Conservation (phyloP, 1,140 invertebrate genomes). For the Ceratosolen fusciceps region DNA sequence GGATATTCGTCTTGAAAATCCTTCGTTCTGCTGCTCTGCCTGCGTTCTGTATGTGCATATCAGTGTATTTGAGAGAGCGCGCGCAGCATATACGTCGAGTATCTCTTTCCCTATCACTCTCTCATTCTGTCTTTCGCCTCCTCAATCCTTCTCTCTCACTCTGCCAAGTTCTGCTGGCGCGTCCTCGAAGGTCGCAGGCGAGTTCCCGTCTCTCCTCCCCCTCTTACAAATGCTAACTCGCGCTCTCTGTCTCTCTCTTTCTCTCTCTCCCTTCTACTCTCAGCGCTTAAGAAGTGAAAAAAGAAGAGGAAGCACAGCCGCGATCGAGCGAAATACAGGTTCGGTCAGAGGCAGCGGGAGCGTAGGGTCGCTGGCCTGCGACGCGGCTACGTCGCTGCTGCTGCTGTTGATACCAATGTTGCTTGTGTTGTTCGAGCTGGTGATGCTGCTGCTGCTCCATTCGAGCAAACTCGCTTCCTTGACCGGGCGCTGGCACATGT, state of each 20-base stretch:
- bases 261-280: slow-evolving; percentile 11
- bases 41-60: neutral
- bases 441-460: slow-evolving; percentile 14
- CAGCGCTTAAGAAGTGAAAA: slow-evolving; percentile 33
- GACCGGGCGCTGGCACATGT: slow-evolving; percentile 34
- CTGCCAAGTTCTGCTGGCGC: slow-evolving; percentile 20
- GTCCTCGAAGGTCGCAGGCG: slow-evolving; percentile 51
- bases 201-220: slow-evolving; percentile 17
- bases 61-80: neutral
- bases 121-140: too few relatives aligned
- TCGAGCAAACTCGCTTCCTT: slow-evolving; percentile 14
- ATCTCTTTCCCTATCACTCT: neutral
- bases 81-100: too few relatives aligned
- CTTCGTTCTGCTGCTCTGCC: neutral
- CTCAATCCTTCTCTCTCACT: neutral
- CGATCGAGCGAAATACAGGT: slow-evolving; percentile 54
- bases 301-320: slow-evolving; percentile 35
- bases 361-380: slow-evolving; percentile 57
- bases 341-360: slow-evolving; percentile 53
- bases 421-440: slow-evolving; percentile 20
- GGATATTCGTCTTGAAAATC: slow-evolving; percentile 22
- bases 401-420: slow-evolving; percentile 21
- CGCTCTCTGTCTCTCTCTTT: slow-evolving; percentile 21
- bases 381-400: slow-evolving; percentile 32
- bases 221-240: slow-evolving; percentile 18